Conservation (phyloP, 2,113 vertebrate species). For the Gnathonemus echidnorhynchus region DNA sequence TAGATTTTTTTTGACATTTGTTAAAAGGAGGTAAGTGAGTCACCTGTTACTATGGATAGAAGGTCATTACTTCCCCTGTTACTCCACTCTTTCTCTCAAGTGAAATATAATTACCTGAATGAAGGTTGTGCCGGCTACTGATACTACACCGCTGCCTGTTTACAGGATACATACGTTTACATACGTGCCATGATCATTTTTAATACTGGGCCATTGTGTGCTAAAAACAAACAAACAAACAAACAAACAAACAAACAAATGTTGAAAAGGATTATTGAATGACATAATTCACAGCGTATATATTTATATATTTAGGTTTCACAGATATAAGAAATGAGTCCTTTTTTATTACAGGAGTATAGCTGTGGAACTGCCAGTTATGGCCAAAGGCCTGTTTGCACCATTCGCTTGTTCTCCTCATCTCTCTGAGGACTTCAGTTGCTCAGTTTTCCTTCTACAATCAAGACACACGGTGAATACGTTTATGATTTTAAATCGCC, state of each 20-base stretch:
- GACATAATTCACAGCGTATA: not conserved
- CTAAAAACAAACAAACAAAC: not conserved
- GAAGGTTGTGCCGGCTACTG: not conserved
- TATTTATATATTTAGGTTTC: not conserved
- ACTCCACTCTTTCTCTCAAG: not conserved
- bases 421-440: not conserved
- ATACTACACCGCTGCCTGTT: not conserved
- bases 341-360: not conserved
- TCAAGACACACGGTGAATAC: not conserved
- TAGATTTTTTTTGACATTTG: not conserved
- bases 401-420: not conserved
- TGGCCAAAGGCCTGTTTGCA: not conserved
- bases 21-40: not conserved
- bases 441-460: not conserved
- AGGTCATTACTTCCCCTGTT: not conserved
- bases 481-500: not conserved
- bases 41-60: not conserved
- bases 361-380: not conserved
- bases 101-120: not conserved
- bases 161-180: not conserved
- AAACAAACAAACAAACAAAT: not conserved
- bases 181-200: not conserved
- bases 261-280: not conserved
- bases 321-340: not conserved
- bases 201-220: not conserved